These are phyloP conservation scores for Esperia sulphurella DNA, from an alignment of 2,888 invertebrate species.

Conservation along the genomic window DNA sequence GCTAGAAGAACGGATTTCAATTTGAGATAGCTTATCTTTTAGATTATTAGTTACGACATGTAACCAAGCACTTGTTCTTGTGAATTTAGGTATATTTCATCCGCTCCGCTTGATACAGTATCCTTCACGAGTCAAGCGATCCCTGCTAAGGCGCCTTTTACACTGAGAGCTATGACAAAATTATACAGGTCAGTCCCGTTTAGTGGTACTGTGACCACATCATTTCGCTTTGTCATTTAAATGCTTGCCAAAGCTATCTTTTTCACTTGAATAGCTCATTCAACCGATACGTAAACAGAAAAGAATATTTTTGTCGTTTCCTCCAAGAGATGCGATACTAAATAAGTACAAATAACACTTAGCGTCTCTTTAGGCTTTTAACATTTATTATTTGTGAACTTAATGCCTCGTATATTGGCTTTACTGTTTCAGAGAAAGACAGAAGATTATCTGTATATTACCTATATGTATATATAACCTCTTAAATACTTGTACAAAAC, in stretches of 20 bases:
- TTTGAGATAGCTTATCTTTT: too few species aligned
- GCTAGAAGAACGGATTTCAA: too few species aligned
- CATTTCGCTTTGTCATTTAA: conserved; percentile 8
- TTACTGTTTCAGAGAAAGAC: neutral
- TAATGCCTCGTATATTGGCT: conserved; percentile 2
- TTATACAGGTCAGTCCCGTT: conserved; percentile 2
- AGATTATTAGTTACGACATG: too few species aligned
- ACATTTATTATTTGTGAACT: conserved; percentile 2
- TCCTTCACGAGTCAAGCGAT: neutral
- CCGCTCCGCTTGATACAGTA: neutral
- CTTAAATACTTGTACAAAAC: too few species aligned
- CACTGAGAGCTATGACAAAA: neutral
- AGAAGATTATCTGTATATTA: neutral
- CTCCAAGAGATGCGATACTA: neutral
- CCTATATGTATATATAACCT: too few species aligned
- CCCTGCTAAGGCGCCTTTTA: neutral
- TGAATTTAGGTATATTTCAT: neutral
- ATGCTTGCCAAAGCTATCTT: conserved; percentile 5
- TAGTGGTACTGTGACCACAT: conserved; percentile 1
- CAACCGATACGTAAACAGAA: neutral
- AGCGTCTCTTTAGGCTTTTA: neutral
- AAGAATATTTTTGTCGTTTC: neutral
- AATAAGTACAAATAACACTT: neutral
- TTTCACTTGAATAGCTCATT: neutral
- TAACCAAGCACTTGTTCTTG: too few species aligned